phyloP scores from a whole-genome alignment of 2,888 invertebrate species.

The Xestia xanthographa region DNA sequence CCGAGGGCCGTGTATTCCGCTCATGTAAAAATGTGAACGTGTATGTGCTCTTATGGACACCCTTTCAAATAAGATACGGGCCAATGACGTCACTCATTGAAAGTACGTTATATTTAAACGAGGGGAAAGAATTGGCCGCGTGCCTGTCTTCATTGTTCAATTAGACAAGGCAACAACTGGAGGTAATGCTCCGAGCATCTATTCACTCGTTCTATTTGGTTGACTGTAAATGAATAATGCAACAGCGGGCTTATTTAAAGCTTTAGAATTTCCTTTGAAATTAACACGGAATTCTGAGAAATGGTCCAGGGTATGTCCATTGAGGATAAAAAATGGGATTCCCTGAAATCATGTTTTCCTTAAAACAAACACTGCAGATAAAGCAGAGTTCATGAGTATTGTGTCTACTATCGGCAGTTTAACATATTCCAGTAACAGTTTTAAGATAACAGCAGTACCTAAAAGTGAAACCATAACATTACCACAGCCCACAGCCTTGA shows the following conservation, averaged over 20 bases:
- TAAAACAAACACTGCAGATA: slow-evolving; percentile 7
- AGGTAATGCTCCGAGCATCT: slow-evolving; percentile 67
- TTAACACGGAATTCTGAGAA: slow-evolving; percentile 11
- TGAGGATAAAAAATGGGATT: slow-evolving; percentile 5
- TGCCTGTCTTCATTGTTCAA: slow-evolving; percentile 75
- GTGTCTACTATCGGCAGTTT: neutral
- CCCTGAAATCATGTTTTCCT: slow-evolving; percentile 8
- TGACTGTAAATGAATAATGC: slow-evolving; percentile 58
- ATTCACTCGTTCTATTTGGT: slow-evolving; percentile 68
- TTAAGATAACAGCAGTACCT: slow-evolving; percentile 41
- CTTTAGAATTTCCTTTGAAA: slow-evolving; percentile 38
- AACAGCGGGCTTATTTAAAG: slow-evolving; percentile 23
- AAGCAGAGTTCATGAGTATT: neutral
- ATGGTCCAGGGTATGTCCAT: neutral
- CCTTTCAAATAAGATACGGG: slow-evolving; percentile 44
- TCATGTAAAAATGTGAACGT: too few species aligned
- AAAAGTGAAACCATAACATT: slow-evolving; percentile 78
- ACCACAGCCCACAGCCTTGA: slow-evolving; percentile 69
- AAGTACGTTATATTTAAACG: slow-evolving; percentile 59
- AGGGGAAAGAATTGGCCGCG: slow-evolving; percentile 72
- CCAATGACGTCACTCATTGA: slow-evolving; percentile 63
- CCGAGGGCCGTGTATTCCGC: neutral
- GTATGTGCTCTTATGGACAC: slow-evolving; percentile 38
- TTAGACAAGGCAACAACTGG: slow-evolving; percentile 70
- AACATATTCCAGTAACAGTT: neutral